Evolutionary conservation across 2,888 invertebrate species (phyloP).

Genomic region (Dynastes grantii): DNA sequence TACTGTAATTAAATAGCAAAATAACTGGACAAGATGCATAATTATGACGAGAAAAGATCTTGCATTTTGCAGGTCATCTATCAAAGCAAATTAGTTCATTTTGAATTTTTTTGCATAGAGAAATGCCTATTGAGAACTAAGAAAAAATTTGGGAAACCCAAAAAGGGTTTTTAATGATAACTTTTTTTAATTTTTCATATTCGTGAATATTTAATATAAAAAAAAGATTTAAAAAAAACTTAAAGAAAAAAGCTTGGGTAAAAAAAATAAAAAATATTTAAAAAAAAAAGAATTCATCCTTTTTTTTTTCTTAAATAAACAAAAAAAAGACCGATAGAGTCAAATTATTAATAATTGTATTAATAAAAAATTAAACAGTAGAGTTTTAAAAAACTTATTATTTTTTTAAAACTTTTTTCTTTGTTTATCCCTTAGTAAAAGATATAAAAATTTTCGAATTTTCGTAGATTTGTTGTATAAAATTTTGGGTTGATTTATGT

Average conservation of each 20-base stretch:
- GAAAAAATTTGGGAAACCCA: too few relatives aligned
- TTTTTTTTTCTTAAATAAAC: conserved; percentile 1
- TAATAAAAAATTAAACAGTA: conserved; percentile 31
- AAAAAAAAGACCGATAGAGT: conserved; percentile 12
- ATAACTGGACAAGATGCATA: conserved; percentile 27
- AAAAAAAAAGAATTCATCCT: conserved; percentile 20
- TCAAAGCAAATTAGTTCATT: not conserved
- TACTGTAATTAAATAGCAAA: conserved; percentile 34
- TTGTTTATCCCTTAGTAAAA: not conserved
- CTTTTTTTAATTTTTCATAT: too few relatives aligned
- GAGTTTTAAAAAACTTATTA: conserved; percentile 33
- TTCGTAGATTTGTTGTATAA: conserved; percentile 25
- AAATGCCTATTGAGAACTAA: too few relatives aligned
- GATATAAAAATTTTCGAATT: conserved; percentile 20
- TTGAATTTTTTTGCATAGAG: too few relatives aligned
- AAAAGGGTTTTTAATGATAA: too few relatives aligned
- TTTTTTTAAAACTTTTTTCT: conserved; percentile 38
- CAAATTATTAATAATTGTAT: conserved; percentile 29
- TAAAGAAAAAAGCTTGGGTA: too few relatives aligned
- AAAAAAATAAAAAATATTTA: too few relatives aligned
- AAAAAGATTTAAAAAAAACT: too few relatives aligned
- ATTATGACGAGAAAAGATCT: conserved; percentile 1
- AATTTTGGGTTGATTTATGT: too few relatives aligned
- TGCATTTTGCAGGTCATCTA: not conserved
- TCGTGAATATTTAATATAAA: too few relatives aligned